Base-by-base conservation (phyloP, 2,888 invertebrate genomes). In the Cataglyphis rosenhaueri region DNA sequence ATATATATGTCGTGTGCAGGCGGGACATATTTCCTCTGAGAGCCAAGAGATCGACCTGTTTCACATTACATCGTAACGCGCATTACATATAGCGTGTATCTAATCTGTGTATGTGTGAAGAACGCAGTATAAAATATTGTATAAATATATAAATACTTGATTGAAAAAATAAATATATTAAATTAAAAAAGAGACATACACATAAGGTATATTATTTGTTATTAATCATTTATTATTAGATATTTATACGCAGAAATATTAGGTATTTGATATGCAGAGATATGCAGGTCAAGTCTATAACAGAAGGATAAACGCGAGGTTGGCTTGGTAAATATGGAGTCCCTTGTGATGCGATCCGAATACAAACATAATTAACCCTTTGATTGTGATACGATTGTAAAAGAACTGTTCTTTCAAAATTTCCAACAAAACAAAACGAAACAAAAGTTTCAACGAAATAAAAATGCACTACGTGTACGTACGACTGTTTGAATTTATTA, bases 161-260 rank as follows among this genome's bases (percentile, higher is more conserved):
- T 94, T 94, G 93, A 92, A 94, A 94, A 94, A 94, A 94, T 94
- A 94, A 94, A 94, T 94, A 94, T 94, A 93, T 94, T 94, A 94
- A 94, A 94, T 94, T 93, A 94, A 93, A 93, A 93, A 93, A 91
- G 91, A 93, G 92, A 92, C 92, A 89, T 93, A 94, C 91, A 93
- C 91, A 90, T 93, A 93, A 91, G 89, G 91, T 91, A 92, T 92
- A 93, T 92, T 92, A 92, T 92, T 92, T 88, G 91, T 75, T 75
- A 75, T 62, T 74, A 74, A 59, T 73, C 61, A 73, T 62, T 75
- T 75, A 55, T 76, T 9, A 48, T 65, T 52, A 65, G 65, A 75
- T 75, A 75, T 75, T 55, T 52, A 75, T 32, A 64, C 62, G 74
- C 74, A 48, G 48, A 75, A 66, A 15, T 70, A 89, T 91, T 89